These are phyloP conservation scores for Oryzias javanicus DNA, from an alignment of 2,113 vertebrate genomes.

Conservation along the genomic window DNA sequence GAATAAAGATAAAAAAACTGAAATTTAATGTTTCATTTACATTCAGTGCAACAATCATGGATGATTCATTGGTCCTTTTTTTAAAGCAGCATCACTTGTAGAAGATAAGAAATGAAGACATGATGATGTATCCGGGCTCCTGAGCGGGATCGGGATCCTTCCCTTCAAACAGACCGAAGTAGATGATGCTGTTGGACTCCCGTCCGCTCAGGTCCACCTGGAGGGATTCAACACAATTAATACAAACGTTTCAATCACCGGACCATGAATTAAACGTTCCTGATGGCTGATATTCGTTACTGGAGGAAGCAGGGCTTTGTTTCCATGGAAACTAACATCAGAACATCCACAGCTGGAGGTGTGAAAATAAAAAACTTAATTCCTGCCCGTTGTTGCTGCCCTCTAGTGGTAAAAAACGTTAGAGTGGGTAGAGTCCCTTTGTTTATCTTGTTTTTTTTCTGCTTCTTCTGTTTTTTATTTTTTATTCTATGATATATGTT, in stretches of 20 bases:
- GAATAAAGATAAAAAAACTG: conserved; percentile 17
- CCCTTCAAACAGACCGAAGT: conserved; percentile 75
- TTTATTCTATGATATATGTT: no score
- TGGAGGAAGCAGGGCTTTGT: neutral
- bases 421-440: no score
- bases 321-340: no score
- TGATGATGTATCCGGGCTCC: conserved; percentile 76
- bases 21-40: conserved; percentile 33
- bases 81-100: conserved; percentile 62
- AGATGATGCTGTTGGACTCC: conserved; percentile 67
- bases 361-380: no score
- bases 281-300: no score
- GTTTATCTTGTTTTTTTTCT: no score
- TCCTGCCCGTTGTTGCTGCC: no score
- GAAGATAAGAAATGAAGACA: conserved; percentile 80
- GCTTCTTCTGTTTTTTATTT: no score
- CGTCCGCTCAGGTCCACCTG: conserved; percentile 66
- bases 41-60: no score
- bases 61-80: neutral
- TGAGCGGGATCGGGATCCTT: conserved; percentile 70
- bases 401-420: no score
- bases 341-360: no score
- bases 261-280: no score
- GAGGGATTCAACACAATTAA: conserved; percentile 1
- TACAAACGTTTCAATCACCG: neutral